Conservation (phyloP, 2,888 invertebrate genomes). For the Caenorhabditis sp. region DNA sequence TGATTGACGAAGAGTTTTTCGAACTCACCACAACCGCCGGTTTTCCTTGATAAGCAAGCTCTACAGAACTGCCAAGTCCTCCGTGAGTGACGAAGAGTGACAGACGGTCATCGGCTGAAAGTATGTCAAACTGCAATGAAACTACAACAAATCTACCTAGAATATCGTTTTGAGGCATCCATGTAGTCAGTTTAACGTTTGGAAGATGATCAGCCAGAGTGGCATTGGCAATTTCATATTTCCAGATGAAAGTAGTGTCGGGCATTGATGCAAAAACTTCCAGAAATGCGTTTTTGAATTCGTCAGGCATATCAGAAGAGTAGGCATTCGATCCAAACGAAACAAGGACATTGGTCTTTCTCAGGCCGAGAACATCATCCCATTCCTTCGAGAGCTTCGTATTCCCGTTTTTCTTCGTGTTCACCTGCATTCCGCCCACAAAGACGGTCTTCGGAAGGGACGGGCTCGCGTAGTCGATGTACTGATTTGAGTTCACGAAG, state of each 20-base stretch:
- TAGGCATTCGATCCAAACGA: constrained; percentile 55
- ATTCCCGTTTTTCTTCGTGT: constrained; percentile 34
- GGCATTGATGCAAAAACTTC: constrained; percentile 52
- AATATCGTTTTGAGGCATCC: constrained; percentile 57
- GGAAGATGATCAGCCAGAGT: constrained; percentile 39
- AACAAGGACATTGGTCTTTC: constrained; percentile 40
- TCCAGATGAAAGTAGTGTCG: constrained; percentile 57
- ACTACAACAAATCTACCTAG: constrained; percentile 16
- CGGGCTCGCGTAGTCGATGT: constrained; percentile 49
- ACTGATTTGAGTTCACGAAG: constrained; percentile 51
- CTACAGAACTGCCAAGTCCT: constrained; percentile 51
- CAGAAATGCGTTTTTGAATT: constrained; percentile 32
- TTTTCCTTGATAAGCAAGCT: constrained; percentile 51
- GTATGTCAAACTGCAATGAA: too few species aligned
- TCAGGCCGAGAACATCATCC: constrained; percentile 17
- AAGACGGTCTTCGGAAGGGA: constrained; percentile 52
- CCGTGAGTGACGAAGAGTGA: constrained; percentile 55
- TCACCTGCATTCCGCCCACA: constrained; percentile 56
- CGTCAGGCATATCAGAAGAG: constrained; percentile 27
- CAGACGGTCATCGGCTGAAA: constrained; percentile 50
- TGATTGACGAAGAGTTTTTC: too few species aligned
- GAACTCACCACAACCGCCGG: constrained; percentile 39
- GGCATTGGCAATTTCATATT: constrained; percentile 53
- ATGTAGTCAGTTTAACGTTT: constrained; percentile 51
- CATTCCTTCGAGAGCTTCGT: constrained; percentile 29